A percentile compares a stretch with the other conserved stretches of the same genome.
These are phyloP conservation scores for Dorcus hopei DNA, from an alignment of 2,888 invertebrate genomes.

Conservation along the genomic window DNA sequence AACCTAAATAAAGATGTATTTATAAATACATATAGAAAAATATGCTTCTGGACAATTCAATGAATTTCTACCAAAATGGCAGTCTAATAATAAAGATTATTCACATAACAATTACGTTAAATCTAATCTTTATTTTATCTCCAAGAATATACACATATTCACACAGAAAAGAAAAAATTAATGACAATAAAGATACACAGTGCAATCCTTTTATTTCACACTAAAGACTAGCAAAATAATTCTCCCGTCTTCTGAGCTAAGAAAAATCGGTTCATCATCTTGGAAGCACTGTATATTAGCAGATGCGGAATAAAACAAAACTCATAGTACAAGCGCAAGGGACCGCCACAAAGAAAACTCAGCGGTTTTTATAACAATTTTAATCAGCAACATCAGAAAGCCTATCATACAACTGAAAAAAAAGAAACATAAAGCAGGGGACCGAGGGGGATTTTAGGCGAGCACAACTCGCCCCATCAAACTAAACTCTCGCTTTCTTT, in stretches of 20 bases:
- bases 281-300: conserved; percentile 3
- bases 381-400: conserved; percentile 44
- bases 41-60: too few species aligned
- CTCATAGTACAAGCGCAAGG: conserved; percentile 2
- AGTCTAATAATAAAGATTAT: neutral
- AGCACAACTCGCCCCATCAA: too few species aligned
- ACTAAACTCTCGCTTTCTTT: too few species aligned
- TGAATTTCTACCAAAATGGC: neutral
- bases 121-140: neutral
- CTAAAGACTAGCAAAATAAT: too few species aligned
- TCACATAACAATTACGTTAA: neutral
- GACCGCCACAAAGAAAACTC: conserved; percentile 23
- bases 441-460: conserved; percentile 35
- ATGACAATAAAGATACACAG: neutral
- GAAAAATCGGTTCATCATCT: neutral
- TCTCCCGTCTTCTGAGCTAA: too few species aligned
- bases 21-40: too few species aligned
- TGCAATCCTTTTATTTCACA: neutral
- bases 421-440: conserved; percentile 41
- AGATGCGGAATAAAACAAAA: neutral
- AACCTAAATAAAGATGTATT: too few species aligned
- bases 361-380: conserved; percentile 41
- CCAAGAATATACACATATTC: neutral
- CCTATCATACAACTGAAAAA: conserved; percentile 40
- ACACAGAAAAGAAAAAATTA: neutral